Base-by-base conservation (phyloP, 2,113 vertebrate species). In the Naja naja region DNA sequence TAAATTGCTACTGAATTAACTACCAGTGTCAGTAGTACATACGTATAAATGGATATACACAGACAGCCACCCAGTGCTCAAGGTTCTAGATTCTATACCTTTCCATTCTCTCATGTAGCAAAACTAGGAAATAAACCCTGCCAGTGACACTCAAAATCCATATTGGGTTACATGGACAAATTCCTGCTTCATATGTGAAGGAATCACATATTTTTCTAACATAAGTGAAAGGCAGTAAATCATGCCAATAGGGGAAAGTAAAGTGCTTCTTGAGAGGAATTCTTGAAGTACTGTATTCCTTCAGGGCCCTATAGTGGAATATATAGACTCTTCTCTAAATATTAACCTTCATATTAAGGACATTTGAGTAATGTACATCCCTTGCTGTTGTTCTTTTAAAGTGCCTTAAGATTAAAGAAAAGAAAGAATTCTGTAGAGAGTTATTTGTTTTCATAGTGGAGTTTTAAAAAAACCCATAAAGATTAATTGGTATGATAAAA, bases 351-450 rank as follows among this genome's bases (percentile, higher is more conserved):
- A 23, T 69, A 39, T 53, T 86, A 92, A 69, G 55, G 56, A 47
- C 45, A 88, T 92, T 92, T 27, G 34, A 45, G 54, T 25, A 49
- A 25, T n/a, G 22, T 85, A 87, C 34, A 88, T 69, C 11, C 94
- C 94, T 93, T 95, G 86, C 95, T 94, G 95, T 96, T 96, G 91
- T 94, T 74, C 69, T 97, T 95, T 97, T 96, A 95, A 97, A 97
- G 90, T 95, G 91, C 95, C 96, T 97, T 96, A 91, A 97, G 97
- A 90, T 74, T 95, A 95, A 94, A 95, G 92, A 91, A 25, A 90
- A 90, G 9, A 86, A 60, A 5, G 20, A 97, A 96, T 97, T 97
- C 96, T 96, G 96, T 97, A 97, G 96, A 96, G 97, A 96, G 95
- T 92, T 95, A 95, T 45, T 74, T 91, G 90, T 94, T 95, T 45